Evolutionary conservation across 37 sponge, comb jelly and placozoan species (phyloP).

Genomic region (Beroe ovata): DNA sequence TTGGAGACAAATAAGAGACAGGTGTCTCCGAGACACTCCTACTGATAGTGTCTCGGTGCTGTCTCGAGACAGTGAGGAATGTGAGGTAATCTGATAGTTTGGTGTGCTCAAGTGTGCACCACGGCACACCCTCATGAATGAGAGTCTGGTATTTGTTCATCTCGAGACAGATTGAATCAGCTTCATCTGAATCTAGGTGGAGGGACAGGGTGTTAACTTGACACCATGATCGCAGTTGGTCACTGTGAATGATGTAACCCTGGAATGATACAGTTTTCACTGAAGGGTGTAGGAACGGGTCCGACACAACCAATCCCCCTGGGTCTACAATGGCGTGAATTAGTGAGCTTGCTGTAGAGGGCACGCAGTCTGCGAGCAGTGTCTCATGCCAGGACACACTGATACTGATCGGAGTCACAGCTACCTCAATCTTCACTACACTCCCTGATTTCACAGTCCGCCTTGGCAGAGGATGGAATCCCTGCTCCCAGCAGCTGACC

Average conservation of each 20-base stretch:
- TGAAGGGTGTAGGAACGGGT: not conserved
- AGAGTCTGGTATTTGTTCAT: constrained; percentile 16
- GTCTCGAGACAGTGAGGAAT: not conserved
- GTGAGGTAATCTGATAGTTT: constrained; percentile 1
- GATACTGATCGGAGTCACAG: not conserved
- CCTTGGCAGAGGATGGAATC: constrained; percentile 37
- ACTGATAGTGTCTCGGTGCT: too few relatives aligned
- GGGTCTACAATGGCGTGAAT: not conserved
- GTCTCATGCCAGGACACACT: not conserved
- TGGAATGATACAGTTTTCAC: constrained; percentile 18
- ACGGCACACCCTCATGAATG: constrained; percentile 14
- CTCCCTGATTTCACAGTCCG: not conserved
- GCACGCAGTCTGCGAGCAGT: not conserved
- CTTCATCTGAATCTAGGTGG: not conserved
- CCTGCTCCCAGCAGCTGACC: constrained; percentile 58
- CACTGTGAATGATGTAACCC: constrained; percentile 4
- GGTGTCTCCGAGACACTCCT: not conserved
- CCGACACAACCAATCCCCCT: not conserved
- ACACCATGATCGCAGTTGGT: not conserved
- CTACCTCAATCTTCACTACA: not conserved
- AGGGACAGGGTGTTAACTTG: not conserved
- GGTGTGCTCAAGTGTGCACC: constrained; percentile 19
- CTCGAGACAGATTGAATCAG: not conserved
- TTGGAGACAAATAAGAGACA: not conserved
- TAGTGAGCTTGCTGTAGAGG: not conserved